A percentile compares a stretch with the other conserved stretches of the same genome.
Evolutionary conservation across 2,888 invertebrate species (phyloP).

Genomic region (Agrotis segetum): DNA sequence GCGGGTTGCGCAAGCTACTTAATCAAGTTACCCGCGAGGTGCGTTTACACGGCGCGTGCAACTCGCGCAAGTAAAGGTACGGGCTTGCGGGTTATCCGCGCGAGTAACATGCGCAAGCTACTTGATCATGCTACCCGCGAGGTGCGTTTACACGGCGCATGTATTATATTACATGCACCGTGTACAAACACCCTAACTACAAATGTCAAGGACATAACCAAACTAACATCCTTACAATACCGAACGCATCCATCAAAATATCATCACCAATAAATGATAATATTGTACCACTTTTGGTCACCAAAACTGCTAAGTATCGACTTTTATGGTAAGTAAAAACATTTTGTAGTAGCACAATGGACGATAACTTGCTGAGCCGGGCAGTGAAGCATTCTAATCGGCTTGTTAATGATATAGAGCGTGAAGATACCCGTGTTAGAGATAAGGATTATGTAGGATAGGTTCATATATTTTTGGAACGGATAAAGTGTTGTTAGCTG

Average conservation of each 20-base stretch:
- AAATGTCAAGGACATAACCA: conserved; percentile 11
- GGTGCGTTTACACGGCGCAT: too few species aligned
- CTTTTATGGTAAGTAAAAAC: conserved; percentile 21
- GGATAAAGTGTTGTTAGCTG: not conserved
- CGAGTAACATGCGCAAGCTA: too few species aligned
- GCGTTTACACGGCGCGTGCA: too few species aligned
- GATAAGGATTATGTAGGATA: conserved; percentile 8
- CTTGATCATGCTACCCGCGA: too few species aligned
- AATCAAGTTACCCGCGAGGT: too few species aligned
- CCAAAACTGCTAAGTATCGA: conserved; percentile 30
- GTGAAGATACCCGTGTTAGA: conserved; percentile 1
- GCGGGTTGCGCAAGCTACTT: too few species aligned
- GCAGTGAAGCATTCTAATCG: conserved; percentile 41
- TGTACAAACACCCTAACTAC: too few species aligned
- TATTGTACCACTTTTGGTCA: conserved; percentile 28
- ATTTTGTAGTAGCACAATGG: conserved; percentile 27
- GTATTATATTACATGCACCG: too few species aligned
- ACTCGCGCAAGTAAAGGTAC: too few species aligned
- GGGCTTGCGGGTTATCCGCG: too few species aligned
- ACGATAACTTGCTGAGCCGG: not conserved
- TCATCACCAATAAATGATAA: not conserved
- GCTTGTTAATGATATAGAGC: conserved; percentile 37
- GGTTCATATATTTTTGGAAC: conserved; percentile 9
- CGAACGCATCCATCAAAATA: conserved; percentile 24
- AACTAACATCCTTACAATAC: conserved; percentile 13